Conservation (phyloP, 1,140 invertebrate species). For the Cydia fagiglandana region DNA sequence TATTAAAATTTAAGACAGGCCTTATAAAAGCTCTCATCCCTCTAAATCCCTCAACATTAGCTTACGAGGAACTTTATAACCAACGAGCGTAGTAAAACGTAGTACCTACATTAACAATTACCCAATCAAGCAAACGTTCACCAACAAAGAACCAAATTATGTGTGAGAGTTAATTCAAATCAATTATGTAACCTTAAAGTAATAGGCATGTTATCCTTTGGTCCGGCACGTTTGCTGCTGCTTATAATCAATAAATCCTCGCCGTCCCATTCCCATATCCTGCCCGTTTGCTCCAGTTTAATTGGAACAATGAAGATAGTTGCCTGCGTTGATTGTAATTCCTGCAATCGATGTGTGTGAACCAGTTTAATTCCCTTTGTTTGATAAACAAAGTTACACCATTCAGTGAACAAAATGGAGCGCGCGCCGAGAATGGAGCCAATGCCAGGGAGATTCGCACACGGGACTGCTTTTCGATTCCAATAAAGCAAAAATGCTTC, state of each 20-base stretch:
- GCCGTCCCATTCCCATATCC: conserved; percentile 13
- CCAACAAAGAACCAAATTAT: background rate
- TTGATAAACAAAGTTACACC: conserved; percentile 37
- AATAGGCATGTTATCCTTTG: conserved; percentile 21
- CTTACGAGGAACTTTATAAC: background rate
- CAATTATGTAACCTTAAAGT: conserved; percentile 9
- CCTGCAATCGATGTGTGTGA: conserved; percentile 67
- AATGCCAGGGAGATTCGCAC: background rate
- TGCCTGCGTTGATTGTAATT: conserved; percentile 43
- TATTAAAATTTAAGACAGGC: conserved; percentile 4
- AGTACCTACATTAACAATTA: background rate
- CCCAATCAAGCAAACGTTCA: background rate
- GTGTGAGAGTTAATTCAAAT: background rate
- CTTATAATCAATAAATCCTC: conserved; percentile 27
- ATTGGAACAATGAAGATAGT: conserved; percentile 31
- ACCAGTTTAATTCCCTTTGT: conserved; percentile 62
- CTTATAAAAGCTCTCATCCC: background rate
- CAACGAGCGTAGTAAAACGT: background rate
- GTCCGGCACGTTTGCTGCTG: conserved; percentile 3
- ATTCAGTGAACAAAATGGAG: conserved; percentile 9
- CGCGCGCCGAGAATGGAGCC: background rate
- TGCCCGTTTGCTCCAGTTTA: conserved; percentile 26
- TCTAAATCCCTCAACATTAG: background rate
- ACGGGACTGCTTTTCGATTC: conserved; percentile 1
- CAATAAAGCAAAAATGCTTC: conserved; percentile 22